These are phyloP conservation scores for Pantala flavescens DNA, from an alignment of 1,140 invertebrate genomes.

Conservation along the genomic window DNA sequence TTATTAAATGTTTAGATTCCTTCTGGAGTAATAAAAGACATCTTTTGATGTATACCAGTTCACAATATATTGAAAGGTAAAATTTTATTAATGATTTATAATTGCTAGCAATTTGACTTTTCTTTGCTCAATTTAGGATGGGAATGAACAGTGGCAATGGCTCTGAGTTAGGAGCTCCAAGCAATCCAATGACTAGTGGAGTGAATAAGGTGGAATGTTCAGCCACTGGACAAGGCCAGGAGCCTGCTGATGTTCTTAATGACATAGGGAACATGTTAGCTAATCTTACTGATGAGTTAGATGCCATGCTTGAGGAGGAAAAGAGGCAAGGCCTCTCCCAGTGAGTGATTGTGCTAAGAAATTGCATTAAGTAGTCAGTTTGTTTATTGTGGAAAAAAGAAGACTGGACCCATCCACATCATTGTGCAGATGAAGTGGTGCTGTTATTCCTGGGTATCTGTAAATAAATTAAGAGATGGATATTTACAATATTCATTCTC, in stretches of 20 bases:
- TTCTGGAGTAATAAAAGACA: too few species aligned
- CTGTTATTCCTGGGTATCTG: neutral
- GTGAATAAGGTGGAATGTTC: neutral
- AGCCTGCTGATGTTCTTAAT: slow-evolving; percentile 82
- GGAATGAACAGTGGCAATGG: neutral
- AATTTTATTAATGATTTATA: too few species aligned
- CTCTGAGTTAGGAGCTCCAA: neutral
- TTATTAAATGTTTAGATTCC: too few species aligned
- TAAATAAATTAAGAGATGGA: neutral
- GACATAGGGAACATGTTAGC: slow-evolving; percentile 95
- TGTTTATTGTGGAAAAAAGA: too few species aligned
- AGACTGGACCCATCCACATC: neutral
- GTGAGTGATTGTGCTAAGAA: neutral
- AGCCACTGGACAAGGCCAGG: slow-evolving; percentile 32
- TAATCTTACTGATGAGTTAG: slow-evolving; percentile 84
- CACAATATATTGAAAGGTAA: too few species aligned
- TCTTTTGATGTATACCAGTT: too few species aligned
- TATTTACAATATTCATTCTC: neutral
- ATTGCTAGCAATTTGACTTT: too few species aligned
- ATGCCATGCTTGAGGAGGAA: slow-evolving; percentile 89
- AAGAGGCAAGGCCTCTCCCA: slow-evolving; percentile 59
- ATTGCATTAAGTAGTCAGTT: too few species aligned
- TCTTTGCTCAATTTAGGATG: neutral
- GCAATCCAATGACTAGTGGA: neutral
- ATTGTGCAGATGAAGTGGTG: neutral